Conservation (phyloP, 2,888 invertebrate genomes). For the Andrena hattorfiana region DNA sequence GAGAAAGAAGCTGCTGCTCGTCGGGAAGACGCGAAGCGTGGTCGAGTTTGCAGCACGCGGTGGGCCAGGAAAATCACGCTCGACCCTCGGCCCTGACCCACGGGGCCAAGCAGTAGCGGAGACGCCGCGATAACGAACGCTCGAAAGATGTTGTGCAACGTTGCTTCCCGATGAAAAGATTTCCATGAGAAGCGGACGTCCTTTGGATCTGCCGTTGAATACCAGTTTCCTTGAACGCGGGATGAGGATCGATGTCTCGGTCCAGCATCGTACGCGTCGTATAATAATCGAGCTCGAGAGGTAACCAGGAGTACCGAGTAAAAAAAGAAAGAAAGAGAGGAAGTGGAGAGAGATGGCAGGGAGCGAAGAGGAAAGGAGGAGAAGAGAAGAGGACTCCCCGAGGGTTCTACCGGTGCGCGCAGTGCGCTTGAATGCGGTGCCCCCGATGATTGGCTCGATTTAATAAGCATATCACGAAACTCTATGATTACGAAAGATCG, state of each 20-base stretch:
- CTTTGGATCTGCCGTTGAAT: not conserved
- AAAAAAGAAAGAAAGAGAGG: not conserved
- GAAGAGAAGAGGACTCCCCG: conserved; percentile 19
- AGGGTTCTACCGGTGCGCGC: conserved; percentile 28
- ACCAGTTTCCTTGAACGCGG: not conserved
- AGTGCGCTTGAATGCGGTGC: conserved; percentile 18
- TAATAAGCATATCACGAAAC: conserved; percentile 80
- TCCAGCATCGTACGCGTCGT: no score
- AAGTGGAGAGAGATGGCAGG: not conserved
- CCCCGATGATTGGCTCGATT: conserved; percentile 70
- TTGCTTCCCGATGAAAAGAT: no score
- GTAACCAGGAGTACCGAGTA: conserved; percentile 14
- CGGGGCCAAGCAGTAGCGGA: conserved; percentile 52
- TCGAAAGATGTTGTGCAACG: not conserved
- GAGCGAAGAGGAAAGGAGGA: not conserved
- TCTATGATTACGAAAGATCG: conserved; percentile 76
- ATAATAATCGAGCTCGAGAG: conserved; percentile 41
- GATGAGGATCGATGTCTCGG: not conserved
- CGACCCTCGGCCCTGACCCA: conserved; percentile 67
- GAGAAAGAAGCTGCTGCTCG: conserved; percentile 26
- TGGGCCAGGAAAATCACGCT: conserved; percentile 74
- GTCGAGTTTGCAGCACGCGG: conserved; percentile 57
- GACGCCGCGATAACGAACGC: not conserved
- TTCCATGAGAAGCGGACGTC: not conserved
- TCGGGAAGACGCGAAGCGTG: conserved; percentile 60